phyloP scores from a whole-genome alignment of 2,888 invertebrate genomes.

The Syrphus vitripennis region DNA sequence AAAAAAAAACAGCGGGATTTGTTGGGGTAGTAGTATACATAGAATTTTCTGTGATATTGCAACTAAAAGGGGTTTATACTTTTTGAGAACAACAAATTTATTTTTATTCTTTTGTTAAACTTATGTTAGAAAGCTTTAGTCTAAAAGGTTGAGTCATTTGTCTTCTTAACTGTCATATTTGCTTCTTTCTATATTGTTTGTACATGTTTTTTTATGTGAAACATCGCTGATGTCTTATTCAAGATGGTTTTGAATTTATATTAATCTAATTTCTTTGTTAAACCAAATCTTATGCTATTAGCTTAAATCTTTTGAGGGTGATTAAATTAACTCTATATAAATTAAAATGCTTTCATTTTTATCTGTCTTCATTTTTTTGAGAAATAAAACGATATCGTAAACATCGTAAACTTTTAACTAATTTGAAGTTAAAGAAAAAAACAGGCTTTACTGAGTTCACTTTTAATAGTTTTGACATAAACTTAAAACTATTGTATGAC shows the following conservation, averaged over 20 bases:
- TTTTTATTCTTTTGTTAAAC: conserved; percentile 10
- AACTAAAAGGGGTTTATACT: neutral
- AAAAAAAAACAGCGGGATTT: conserved; percentile 49
- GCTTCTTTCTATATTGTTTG: neutral
- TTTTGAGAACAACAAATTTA: neutral
- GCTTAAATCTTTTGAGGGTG: neutral
- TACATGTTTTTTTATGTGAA: neutral
- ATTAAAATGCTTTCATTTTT: no score
- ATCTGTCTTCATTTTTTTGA: no score
- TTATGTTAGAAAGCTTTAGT: neutral
- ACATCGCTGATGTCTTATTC: neutral
- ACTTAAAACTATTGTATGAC: no score
- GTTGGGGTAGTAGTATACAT: no score
- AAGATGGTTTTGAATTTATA: neutral
- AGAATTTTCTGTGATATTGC: neutral
- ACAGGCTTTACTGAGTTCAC: no score
- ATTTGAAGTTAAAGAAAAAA: no score
- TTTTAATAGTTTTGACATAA: no score
- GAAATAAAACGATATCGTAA: no score
- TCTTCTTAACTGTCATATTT: conserved; percentile 10
- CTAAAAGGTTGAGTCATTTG: conserved; percentile 9
- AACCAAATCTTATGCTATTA: neutral
- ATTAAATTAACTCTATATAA: no score
- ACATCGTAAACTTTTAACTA: no score
- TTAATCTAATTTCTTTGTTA: neutral